Evolutionary conservation across 2,888 invertebrate genomes (phyloP).

Genomic region (Napeogenes inachia): DNA sequence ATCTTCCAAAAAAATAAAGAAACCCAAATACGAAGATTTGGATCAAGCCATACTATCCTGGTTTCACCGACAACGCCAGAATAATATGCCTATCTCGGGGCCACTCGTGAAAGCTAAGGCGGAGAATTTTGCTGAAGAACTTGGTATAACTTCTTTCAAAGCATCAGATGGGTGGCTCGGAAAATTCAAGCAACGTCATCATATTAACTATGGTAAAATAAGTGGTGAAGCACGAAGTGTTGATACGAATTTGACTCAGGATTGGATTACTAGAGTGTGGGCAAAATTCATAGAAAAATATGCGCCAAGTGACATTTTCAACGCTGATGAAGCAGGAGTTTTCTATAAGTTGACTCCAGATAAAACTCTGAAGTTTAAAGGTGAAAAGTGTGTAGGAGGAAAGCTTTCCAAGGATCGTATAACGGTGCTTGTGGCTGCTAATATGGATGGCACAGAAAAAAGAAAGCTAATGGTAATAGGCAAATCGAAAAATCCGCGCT

Average conservation of each 20-base stretch:
- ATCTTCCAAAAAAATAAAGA: slow-evolving; percentile 30
- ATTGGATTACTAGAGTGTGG: slow-evolving; percentile 36
- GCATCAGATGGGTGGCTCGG: slow-evolving; percentile 39
- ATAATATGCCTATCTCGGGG: slow-evolving; percentile 38
- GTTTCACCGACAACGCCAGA: slow-evolving; percentile 36
- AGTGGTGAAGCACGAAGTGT: slow-evolving; percentile 29
- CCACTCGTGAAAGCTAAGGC: slow-evolving; percentile 29
- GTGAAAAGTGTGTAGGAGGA: slow-evolving; percentile 37
- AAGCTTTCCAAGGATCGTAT: slow-evolving; percentile 37
- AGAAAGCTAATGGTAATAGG: slow-evolving; percentile 40
- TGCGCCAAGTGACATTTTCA: slow-evolving; percentile 34
- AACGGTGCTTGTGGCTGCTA: slow-evolving; percentile 38
- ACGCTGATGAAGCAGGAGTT: slow-evolving; percentile 39
- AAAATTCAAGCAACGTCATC: slow-evolving; percentile 37
- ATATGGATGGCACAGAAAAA: slow-evolving; percentile 42
- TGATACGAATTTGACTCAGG: slow-evolving; percentile 33
- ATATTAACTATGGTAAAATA: slow-evolving; percentile 33
- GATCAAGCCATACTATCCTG: slow-evolving; percentile 36
- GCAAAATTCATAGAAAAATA: slow-evolving; percentile 32
- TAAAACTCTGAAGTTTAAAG: slow-evolving; percentile 37
- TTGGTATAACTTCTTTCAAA: slow-evolving; percentile 36
- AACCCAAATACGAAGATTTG: slow-evolving; percentile 35
- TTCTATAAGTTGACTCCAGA: slow-evolving; percentile 39
- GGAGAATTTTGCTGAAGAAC: slow-evolving; percentile 7
- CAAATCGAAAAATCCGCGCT: slow-evolving; percentile 40